Percentiles rank a stretch among this genome's conserved stretches.
phyloP scores from a whole-genome alignment of 2,888 invertebrate species.

The Apantesis nais region DNA sequence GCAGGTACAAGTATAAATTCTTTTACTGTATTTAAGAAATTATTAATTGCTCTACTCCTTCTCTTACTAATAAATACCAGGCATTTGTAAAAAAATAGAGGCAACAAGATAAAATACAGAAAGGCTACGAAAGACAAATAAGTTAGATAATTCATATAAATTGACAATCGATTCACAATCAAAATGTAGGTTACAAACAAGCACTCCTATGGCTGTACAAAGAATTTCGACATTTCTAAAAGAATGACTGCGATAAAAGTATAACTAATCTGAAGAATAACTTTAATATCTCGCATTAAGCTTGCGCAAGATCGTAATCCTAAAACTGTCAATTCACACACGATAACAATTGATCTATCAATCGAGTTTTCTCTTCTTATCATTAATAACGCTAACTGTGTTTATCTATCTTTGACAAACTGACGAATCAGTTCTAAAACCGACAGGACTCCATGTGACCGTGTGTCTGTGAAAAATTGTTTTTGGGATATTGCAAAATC shows the following conservation, averaged over 20 bases:
- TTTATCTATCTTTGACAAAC: constrained; percentile 39
- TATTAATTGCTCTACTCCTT: neutral
- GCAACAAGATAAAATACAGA: constrained; percentile 1
- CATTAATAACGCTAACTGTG: constrained; percentile 57
- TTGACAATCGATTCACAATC: constrained; percentile 4
- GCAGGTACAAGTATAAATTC: neutral
- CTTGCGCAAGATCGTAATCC: constrained; percentile 79
- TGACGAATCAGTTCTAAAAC: constrained; percentile 57
- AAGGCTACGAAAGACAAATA: neutral
- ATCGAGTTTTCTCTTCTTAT: constrained; percentile 69
- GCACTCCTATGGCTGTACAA: constrained; percentile 53
- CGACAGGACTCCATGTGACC: constrained; percentile 56
- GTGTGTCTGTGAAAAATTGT: constrained; percentile 39
- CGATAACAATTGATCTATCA: constrained; percentile 58
- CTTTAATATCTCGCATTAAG: constrained; percentile 49
- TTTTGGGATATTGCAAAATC: constrained; percentile 17
- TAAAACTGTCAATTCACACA: constrained; percentile 68
- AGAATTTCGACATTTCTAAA: constrained; percentile 66
- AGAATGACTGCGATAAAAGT: constrained; percentile 59
- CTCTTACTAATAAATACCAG: neutral
- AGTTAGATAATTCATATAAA: constrained; percentile 3
- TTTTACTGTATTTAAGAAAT: neutral
- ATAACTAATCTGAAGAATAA: constrained; percentile 58
- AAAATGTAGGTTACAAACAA: constrained; percentile 42
- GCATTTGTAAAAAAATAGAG: neutral